Evolutionary conservation across 1,140 invertebrate species (phyloP), one percentile per base, ranked within the genome.

Genomic region (Anoplolepis gracilipes): DNA sequence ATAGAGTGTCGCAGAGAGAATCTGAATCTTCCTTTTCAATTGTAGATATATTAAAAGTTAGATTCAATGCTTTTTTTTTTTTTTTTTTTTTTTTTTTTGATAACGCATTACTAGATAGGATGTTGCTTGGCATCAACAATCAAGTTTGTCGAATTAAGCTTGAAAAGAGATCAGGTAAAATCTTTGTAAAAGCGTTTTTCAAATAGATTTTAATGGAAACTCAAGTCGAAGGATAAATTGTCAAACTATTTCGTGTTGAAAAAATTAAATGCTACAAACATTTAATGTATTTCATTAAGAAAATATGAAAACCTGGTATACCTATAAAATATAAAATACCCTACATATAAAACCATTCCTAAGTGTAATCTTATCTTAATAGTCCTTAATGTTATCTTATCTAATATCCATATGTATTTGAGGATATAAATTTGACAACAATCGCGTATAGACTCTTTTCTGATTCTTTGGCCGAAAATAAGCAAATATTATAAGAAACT

Each of bases 401-500:
- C 11, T 59, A 70, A 30, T 70, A 73, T 72, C 53, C 39, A 81
- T 82, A 59, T 82, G 78, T 72, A 72, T 73, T 59, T 73, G 25
- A 8, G n/a, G 67, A 82, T 82, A 72, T 82, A 82, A 82, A 72
- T 72, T 72, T 57, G 25, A 81, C 62, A 65, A 55, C 39, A 28
- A 79, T 69, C 36, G 30, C 78, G 25, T 33, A 57, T 33, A 72
- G 49, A 72, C 36, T 42, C 53, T 25, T 25, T 22, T 81, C 78
- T 46, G 25, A 82, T 42, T 70, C 67, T 72, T 73, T 46, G 36
- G 36, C 53, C 67, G 33, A 59, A 62, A 59, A 57, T 72, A 59
- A 81, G 65, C 55, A 25, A 82, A 73, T 62, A 53, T 36, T 16
- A 57, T n/a, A 19, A n/a, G 19, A 39, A 72, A 30, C n/a, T 70